A percentile compares a stretch with the other conserved stretches of the same genome.
These are phyloP conservation scores for Ranitomeya imitator DNA, from an alignment of 2,113 vertebrate species.

Conservation along the genomic window DNA sequence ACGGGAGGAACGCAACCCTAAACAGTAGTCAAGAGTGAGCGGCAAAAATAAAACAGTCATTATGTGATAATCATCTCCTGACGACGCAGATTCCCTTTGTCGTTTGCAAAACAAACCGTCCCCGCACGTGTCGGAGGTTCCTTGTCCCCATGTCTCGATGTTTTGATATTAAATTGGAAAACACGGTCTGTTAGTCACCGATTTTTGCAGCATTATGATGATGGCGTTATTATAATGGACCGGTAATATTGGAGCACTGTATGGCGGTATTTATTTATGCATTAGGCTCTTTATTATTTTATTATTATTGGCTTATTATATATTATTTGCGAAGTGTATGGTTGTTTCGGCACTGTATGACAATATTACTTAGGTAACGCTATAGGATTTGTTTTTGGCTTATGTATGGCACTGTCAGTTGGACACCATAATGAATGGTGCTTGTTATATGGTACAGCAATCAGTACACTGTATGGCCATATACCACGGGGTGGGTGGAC, in stretches of 20 bases:
- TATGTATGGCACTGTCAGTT: neutral
- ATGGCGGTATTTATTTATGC: neutral
- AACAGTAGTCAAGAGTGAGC: neutral
- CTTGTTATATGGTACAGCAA: too few species aligned
- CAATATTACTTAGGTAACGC: neutral
- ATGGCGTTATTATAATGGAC: neutral
- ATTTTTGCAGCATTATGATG: neutral
- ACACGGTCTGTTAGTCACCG: too few species aligned
- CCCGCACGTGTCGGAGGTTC: neutral
- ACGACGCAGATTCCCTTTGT: neutral
- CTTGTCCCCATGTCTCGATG: neutral
- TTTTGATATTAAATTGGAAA: neutral
- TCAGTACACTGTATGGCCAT: too few species aligned
- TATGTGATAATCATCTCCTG: neutral
- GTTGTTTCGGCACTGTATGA: neutral
- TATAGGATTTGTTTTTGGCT: neutral
- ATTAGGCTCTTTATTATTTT: neutral
- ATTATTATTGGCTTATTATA: neutral
- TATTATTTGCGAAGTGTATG: neutral
- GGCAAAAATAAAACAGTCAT: constrained; percentile 6
- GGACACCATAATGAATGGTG: too few species aligned
- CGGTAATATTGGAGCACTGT: neutral
- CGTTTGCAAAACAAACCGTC: constrained; percentile 5
- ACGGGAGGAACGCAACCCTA: neutral
- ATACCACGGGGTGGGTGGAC: too few species aligned